Percentiles rank a stretch among this genome's conserved stretches.
phyloP scores from a whole-genome alignment of 1,140 invertebrate genomes.

The Drosophila arizonae region DNA sequence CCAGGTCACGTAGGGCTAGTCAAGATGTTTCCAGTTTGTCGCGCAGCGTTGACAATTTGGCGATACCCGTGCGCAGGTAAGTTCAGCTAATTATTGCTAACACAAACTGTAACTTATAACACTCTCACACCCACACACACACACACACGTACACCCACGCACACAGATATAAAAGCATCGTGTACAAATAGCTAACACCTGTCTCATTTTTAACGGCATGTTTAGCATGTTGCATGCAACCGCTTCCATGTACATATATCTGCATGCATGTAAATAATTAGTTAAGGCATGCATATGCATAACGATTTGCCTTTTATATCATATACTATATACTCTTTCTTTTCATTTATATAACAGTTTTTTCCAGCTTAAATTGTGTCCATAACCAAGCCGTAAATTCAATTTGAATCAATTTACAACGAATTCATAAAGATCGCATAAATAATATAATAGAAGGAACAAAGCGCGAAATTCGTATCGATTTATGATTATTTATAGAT shows the following conservation, averaged over 20 bases:
- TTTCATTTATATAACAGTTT: constrained; percentile 40
- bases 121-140: constrained; percentile 6
- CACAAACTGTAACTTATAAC: background rate
- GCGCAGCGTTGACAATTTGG: constrained; percentile 85
- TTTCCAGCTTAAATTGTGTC: constrained; percentile 41
- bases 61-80: constrained; percentile 82
- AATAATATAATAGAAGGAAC: constrained; percentile 9
- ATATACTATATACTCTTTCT: background rate
- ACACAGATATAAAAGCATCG: constrained; percentile 8
- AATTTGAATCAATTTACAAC: constrained; percentile 15
- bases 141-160: background rate
- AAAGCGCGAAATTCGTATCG: background rate
- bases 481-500: constrained; percentile 49
- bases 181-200: background rate
- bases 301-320: constrained; percentile 6
- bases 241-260: constrained; percentile 8
- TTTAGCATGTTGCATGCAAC: constrained; percentile 15
- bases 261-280: constrained; percentile 35
- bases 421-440: constrained; percentile 53
- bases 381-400: constrained; percentile 15
- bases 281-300: constrained; percentile 26
- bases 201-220: background rate
- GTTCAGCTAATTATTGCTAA: constrained; percentile 51
- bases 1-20: constrained; percentile 90
- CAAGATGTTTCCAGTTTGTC: constrained; percentile 88